Evolutionary conservation across 2,888 invertebrate genomes (phyloP), one percentile per base, ranked within the genome.

Genomic region (Monopis laevigella): DNA sequence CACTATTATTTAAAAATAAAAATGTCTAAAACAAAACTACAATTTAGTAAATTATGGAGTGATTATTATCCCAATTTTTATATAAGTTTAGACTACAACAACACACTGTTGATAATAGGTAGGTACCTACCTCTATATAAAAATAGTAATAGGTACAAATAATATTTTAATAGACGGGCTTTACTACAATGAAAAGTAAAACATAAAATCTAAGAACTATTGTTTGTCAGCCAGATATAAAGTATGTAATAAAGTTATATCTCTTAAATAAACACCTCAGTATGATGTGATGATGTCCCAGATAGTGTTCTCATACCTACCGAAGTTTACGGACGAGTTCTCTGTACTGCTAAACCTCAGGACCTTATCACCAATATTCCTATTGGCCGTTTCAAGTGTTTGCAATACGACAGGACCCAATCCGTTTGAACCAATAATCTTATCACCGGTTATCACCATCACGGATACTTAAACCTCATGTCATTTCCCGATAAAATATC

Each of bases 301-400:
- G 75, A 72, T 59, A 66, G 65, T 60, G 60, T 46, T 51, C 51
- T 51, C 59, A 53, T 49, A 59, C 60, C 65, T 59, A 45, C 53
- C 60, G 62, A 55, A 59, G 2, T 3, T 16, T 32, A 52, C 59
- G 61, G 56, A 53, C 62, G 63, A 51, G 45, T 29, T 11, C 14
- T 11, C 5, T 24, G 24, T 24, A 24, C 10, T 24, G 24, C 10
- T 24, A 24, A 24, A 24, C 10, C 10, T 24, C 24, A 24, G 43
- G 46, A 49, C 50, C 65, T 73, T 75, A 77, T 77, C 78, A 51
- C 42, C 54, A 56, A 61, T 62, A 62, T 17, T 10, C 7, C 32
- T 5, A 78, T 80, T 78, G 80, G 80, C 56, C 61, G 67, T 62
- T 55, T 75, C 59, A 59, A 78, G 78, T 80, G 80, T 77, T 78